Evolutionary conservation across 2,113 vertebrate genomes (phyloP).

Genomic region (Polyodon spathula): DNA sequence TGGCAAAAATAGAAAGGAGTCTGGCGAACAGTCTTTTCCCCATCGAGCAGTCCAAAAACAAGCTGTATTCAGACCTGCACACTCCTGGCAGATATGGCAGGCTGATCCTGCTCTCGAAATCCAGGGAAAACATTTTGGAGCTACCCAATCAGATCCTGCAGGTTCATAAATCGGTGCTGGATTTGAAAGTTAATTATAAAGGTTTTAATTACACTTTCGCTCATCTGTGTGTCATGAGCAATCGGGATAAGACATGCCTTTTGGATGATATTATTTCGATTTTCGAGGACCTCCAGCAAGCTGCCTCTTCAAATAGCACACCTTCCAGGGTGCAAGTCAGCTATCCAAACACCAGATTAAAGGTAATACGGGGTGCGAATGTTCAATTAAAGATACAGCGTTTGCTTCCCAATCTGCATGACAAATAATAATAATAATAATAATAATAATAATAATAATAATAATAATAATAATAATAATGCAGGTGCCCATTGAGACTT

Average conservation of each 20-base stretch:
- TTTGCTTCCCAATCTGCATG: neutral
- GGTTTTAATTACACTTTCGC: slow-evolving; percentile 98
- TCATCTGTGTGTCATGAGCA: slow-evolving; percentile 94
- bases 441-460: too few species aligned
- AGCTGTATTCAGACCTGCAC: slow-evolving; percentile 95
- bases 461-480: too few species aligned
- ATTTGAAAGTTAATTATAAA: slow-evolving; percentile 89
- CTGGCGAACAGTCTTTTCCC: slow-evolving; percentile 94
- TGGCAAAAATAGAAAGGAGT: slow-evolving; percentile 95
- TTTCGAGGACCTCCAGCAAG: slow-evolving; percentile 88
- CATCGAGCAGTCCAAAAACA: slow-evolving; percentile 91
- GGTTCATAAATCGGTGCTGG: slow-evolving; percentile 90
- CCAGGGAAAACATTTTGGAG: slow-evolving; percentile 86
- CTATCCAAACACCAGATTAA: slow-evolving; percentile 91
- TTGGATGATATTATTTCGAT: slow-evolving; percentile 94
- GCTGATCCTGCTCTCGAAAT: slow-evolving; percentile 81
- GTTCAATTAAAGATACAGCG: slow-evolving; percentile 35
- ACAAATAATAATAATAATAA: too few species aligned
- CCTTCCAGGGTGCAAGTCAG: slow-evolving; percentile 84
- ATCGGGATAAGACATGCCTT: slow-evolving; percentile 90
- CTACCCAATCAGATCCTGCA: slow-evolving; percentile 86
- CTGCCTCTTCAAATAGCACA: slow-evolving; percentile 88
- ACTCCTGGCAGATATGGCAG: slow-evolving; percentile 92
- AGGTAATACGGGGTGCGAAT: slow-evolving; percentile 60
- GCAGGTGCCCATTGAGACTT: too few species aligned